Base-by-base conservation (phyloP, 2,888 invertebrate genomes). In the Kryphioiulus occultus region DNA sequence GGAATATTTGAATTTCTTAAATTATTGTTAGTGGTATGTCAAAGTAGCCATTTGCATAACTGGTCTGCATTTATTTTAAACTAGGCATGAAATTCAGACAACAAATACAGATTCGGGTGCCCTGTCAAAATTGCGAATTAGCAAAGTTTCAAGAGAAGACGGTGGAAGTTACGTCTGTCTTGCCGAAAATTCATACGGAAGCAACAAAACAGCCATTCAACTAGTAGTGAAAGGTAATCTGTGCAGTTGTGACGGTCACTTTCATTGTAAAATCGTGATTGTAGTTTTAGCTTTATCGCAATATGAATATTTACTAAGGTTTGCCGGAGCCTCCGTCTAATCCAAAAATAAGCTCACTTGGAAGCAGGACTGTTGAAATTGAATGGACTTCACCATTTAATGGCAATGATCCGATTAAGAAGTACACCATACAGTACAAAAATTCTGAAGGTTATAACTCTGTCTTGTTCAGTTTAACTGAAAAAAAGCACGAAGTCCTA, bases 341-440 rank as follows among this genome's bases (percentile, higher is more conserved):
- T 19, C 35, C 84, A 0, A 39, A 53, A 82, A 32, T 78, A 22
- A 19, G 32, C n/a, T 86, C 83, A 5, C 15, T 53, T 2, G 85
- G 59, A n/a, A 89, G 88, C 22, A 59, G 47, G 0, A 85, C 87
- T 19, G 53, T 89, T n/a, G 86, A 86, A 15, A 59, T 89, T 10
- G 26, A 42, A 30, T 89, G 89, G 89, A 30, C 22, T 17, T 32
- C 86, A 12, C 53, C 87, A 0, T 87, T 85, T 44, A 32, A 89
- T 88, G 88, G 87, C 85, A 88, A 88, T 53, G 78, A 85, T 83
- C 83, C 42, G 19, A 86, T 89, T 39, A 87, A 59, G 22, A 88
- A 87, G 78, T 89, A 88, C 39, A 85, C 87, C n/a, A 87, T 89
- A 35, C 87, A 89, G 78, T 89, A 88, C 85, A 89, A 88, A 85